These are phyloP conservation scores for Sylvia borin DNA, from an alignment of 2,797 vertebrate genomes.

Conservation along the genomic window DNA sequence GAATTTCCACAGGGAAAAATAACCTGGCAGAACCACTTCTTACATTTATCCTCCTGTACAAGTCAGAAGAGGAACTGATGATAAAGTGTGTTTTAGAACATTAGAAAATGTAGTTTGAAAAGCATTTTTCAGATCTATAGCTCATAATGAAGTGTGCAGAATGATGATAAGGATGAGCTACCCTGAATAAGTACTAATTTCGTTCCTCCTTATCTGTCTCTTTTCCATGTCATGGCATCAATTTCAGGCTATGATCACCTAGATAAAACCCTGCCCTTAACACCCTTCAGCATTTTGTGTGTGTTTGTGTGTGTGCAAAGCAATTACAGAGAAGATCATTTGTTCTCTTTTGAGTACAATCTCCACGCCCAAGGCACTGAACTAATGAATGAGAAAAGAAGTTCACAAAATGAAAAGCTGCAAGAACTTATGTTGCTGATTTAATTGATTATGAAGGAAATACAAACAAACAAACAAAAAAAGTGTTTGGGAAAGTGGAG, in stretches of 20 bases:
- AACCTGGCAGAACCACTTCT: neutral
- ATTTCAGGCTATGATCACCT: slow-evolving; percentile 45
- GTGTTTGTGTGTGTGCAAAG: neutral
- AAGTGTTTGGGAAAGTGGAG: neutral
- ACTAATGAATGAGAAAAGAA: slow-evolving; percentile 21
- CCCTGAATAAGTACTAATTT: slow-evolving; percentile 49
- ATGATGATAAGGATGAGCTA: slow-evolving; percentile 50
- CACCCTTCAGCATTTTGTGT: neutral
- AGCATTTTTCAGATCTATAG: slow-evolving; percentile 33
- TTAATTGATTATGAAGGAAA: neutral
- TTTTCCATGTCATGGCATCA: slow-evolving; percentile 43
- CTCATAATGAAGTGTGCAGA: slow-evolving; percentile 51
- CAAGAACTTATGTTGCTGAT: neutral
- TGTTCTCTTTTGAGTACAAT: slow-evolving; percentile 14
- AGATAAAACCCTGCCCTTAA: slow-evolving; percentile 43
- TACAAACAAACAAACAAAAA: too few species aligned
- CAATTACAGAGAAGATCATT: slow-evolving; percentile 22
- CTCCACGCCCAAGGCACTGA: neutral
- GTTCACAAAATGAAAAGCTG: neutral
- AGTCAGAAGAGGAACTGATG: slow-evolving; percentile 1
- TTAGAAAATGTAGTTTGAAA: neutral
- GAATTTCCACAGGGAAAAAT: neutral
- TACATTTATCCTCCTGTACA: neutral
- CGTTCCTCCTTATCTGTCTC: slow-evolving; percentile 51
- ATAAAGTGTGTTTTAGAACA: neutral